phyloP scores from a whole-genome alignment of 2,113 vertebrate genomes.

The Carassius carassius region DNA sequence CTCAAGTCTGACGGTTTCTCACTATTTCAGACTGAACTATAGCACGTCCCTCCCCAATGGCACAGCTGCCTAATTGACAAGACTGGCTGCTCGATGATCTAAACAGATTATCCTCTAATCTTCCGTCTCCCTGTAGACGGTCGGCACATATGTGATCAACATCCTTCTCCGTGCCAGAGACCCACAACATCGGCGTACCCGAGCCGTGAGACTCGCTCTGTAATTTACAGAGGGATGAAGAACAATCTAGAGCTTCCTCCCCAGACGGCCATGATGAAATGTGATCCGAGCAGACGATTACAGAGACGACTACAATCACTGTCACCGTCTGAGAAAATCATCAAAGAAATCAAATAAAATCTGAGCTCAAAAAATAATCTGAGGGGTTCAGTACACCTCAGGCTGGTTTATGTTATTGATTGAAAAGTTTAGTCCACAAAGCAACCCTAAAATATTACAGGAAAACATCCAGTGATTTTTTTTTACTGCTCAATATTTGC shows the following conservation, averaged over 20 bases:
- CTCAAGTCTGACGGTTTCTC: slow-evolving; percentile 5
- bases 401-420: not conserved
- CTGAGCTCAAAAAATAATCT: not conserved
- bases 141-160: slow-evolving; percentile 39
- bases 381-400: not conserved
- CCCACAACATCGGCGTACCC: not conserved
- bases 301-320: not conserved
- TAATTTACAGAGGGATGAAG: slow-evolving; percentile 33
- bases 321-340: slow-evolving; percentile 31
- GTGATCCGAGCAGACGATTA: slow-evolving; percentile 27
- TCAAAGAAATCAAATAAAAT: slow-evolving; percentile 9
- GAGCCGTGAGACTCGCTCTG: slow-evolving; percentile 5
- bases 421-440: not conserved
- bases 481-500: not conserved
- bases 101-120: slow-evolving; percentile 49
- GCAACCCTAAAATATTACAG: not conserved
- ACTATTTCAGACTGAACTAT: slow-evolving; percentile 9
- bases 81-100: slow-evolving; percentile 43
- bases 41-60: slow-evolving; percentile 25
- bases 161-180: not conserved
- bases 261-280: slow-evolving; percentile 27
- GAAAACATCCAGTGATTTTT: not conserved
- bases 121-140: slow-evolving; percentile 37
- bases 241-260: slow-evolving; percentile 25
- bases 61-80: slow-evolving; percentile 44